Base-by-base conservation (phyloP, 2,797 vertebrate species). In the Scyliorhinus canicula region DNA sequence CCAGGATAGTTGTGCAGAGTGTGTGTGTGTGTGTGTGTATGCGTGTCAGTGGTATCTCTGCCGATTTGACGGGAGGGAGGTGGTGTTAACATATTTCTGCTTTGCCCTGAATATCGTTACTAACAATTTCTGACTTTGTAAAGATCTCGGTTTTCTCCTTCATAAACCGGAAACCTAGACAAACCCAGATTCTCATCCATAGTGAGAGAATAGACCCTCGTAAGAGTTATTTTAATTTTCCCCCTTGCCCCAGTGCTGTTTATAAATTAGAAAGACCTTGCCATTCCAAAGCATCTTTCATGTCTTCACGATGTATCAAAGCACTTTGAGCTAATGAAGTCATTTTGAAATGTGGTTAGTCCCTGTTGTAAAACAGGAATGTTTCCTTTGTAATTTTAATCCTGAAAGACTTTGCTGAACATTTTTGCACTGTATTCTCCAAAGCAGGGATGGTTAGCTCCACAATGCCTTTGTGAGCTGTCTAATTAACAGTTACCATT, bases 401-500 rank as follows among this genome's bases (percentile, higher is more conserved):
- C 60, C 57, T 91, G 31, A 88, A 65, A 26, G 60, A 44, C 44
- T 91, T 65, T 19, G 60, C n/a, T 91, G 88, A 91, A 60, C n/a
- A 26, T 44, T 65, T 91, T 91, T 57, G 28, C 57, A 91, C 88
- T 40, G 40, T 65, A 40, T 44, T 91, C 57, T 40, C 57, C 88
- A 65, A n/a, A 63, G 57, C 60, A 91, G n/a, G n/a, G 44, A 24
- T 9, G 40, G 21, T 91, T 65, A 91, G 40, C 21, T 90, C 21
- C 57, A 91, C 57, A 40, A 60, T 26, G 88, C 35, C 24, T 65
- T 91, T 44, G 40, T 65, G 88, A 91, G 16, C 60, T 91, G 88
- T 21, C 88, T 91, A 91, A 91, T 91, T 91, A 91, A 91, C 57
- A 65, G 88, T 91, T 91, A 65, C 88, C 88, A 91, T 91, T 91